Percentiles rank a stretch among this genome's conserved stretches.
Conservation (phyloP, 2,113 vertebrate genomes). For the Myanophis thanlyinensis region DNA sequence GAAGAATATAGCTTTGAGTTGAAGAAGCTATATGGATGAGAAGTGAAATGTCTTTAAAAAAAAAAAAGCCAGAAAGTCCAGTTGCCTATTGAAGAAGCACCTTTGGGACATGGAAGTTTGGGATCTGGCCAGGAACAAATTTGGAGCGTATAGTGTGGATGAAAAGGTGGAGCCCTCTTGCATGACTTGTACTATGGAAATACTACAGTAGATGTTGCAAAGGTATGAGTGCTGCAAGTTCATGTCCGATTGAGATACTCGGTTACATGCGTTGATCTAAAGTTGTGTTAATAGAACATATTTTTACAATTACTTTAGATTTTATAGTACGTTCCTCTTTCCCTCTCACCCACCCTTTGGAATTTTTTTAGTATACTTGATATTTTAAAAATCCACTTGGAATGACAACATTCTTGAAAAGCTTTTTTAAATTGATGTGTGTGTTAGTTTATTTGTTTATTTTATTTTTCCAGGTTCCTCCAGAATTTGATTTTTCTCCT, state of each 20-base stretch:
- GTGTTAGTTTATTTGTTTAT: too few relatives aligned
- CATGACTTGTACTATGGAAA: not conserved
- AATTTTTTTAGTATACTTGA: not conserved
- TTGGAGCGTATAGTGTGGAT: not conserved
- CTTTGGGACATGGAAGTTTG: not conserved
- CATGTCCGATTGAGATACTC: not conserved
- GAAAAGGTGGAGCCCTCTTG: not conserved
- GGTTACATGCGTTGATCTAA: not conserved
- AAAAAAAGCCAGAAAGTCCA: too few relatives aligned
- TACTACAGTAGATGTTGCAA: not conserved
- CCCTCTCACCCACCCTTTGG: not conserved
- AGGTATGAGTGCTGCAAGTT: too few relatives aligned
- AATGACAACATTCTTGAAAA: not conserved
- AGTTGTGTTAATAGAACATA: not conserved
- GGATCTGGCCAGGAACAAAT: not conserved
- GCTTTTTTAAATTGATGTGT: not conserved
- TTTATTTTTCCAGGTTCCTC: slow-evolving; percentile 80
- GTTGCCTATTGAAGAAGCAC: too few relatives aligned
- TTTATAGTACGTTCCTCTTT: not conserved
- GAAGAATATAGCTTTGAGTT: too few relatives aligned
- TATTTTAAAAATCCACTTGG: not conserved
- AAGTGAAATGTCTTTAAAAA: too few relatives aligned
- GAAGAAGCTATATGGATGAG: too few relatives aligned
- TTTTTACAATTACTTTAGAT: not conserved
- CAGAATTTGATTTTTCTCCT: slow-evolving; percentile 97